Evolutionary conservation across 37 sponge, comb jelly and placozoan species (phyloP).

Genomic region (Spongilla lacustris): DNA sequence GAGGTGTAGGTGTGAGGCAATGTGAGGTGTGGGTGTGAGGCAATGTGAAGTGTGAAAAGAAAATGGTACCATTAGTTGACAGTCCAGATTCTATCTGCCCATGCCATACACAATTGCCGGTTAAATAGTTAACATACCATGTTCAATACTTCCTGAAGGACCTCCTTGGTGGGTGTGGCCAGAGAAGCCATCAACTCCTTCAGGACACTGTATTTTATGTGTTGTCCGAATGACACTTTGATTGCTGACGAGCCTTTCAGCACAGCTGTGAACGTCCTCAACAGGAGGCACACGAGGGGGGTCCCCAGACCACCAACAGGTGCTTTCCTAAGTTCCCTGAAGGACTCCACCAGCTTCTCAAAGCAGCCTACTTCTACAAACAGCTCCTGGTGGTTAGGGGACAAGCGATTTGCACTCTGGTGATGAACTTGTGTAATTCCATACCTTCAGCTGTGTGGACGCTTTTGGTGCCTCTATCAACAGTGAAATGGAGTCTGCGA

Average conservation of each 20-base stretch:
- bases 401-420: too few species aligned
- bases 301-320: not conserved
- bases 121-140: constrained; percentile 63
- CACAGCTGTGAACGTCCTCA: constrained; percentile 36
- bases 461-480: not conserved
- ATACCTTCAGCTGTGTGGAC: not conserved
- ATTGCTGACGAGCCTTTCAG: constrained; percentile 10
- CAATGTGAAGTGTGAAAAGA: too few species aligned
- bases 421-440: not conserved
- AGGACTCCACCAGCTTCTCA: constrained; percentile 49
- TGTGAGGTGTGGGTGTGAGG: too few species aligned
- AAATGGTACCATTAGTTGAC: too few species aligned
- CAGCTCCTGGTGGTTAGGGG: constrained; percentile 21
- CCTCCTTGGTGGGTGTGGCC: constrained; percentile 23
- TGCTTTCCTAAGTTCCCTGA: not conserved
- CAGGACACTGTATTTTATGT: constrained; percentile 42
- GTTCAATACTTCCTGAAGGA: constrained; percentile 47
- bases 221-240: constrained; percentile 43
- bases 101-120: too few species aligned
- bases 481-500: not conserved
- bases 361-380: constrained; percentile 76
- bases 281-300: constrained; percentile 30
- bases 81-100: too few species aligned
- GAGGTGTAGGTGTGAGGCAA: too few species aligned
- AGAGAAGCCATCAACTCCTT: constrained; percentile 10